phyloP scores from a whole-genome alignment of 1,140 invertebrate genomes.

The Eriocheir sinensis region DNA sequence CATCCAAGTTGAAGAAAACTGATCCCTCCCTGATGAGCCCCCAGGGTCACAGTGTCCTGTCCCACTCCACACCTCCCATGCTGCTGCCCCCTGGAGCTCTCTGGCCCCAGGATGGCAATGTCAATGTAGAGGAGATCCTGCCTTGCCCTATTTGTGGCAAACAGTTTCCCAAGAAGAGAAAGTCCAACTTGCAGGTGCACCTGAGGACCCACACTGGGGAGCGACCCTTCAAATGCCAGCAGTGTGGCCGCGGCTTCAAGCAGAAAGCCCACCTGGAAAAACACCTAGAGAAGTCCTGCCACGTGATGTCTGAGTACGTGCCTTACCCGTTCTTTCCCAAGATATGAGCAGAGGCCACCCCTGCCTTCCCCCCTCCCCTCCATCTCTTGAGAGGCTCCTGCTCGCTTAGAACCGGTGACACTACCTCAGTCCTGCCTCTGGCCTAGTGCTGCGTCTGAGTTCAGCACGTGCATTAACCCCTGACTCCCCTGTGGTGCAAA shows the following conservation, averaged over 20 bases:
- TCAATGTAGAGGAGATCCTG: slow-evolving; percentile 77
- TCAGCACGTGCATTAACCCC: slow-evolving; percentile 69
- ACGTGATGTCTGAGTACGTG: slow-evolving; percentile 79
- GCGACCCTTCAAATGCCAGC: slow-evolving; percentile 79
- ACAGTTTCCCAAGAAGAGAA: slow-evolving; percentile 79
- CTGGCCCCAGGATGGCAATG: slow-evolving; percentile 77
- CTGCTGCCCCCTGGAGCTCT: slow-evolving; percentile 75
- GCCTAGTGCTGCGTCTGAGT: slow-evolving; percentile 39
- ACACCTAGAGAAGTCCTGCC: slow-evolving; percentile 79
- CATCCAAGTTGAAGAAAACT: slow-evolving; percentile 74
- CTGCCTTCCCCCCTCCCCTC: slow-evolving; percentile 34
- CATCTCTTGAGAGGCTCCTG: slow-evolving; percentile 67
- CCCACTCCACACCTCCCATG: slow-evolving; percentile 59
- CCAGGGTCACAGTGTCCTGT: slow-evolving; percentile 63
- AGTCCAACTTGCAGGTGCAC: slow-evolving; percentile 98
- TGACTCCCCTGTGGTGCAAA: slow-evolving; percentile 56
- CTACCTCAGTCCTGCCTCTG: slow-evolving; percentile 74
- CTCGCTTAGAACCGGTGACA: slow-evolving; percentile 60
- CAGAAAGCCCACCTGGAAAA: slow-evolving; percentile 80
- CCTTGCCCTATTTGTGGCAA: slow-evolving; percentile 79
- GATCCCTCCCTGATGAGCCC: slow-evolving; percentile 75
- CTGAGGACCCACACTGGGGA: slow-evolving; percentile 96
- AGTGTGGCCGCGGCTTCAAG: slow-evolving; percentile 79
- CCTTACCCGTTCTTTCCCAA: slow-evolving; percentile 79
- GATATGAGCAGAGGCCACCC: slow-evolving; percentile 65